phyloP scores from a whole-genome alignment of 2,888 invertebrate species.

The Nycteola revayana region DNA sequence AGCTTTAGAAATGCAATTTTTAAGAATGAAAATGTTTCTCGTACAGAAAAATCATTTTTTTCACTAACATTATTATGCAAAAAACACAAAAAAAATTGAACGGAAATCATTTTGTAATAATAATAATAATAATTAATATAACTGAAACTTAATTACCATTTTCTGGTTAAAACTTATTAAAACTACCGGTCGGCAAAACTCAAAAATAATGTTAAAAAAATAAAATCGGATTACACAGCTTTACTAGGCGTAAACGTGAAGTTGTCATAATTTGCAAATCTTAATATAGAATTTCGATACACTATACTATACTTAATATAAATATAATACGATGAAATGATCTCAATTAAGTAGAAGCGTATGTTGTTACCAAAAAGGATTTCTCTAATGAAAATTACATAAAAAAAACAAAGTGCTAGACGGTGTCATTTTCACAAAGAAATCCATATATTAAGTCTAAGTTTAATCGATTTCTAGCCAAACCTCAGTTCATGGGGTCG shows the following conservation, averaged over 20 bases:
- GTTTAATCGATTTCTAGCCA: slow-evolving; percentile 48
- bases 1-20: slow-evolving; percentile 80
- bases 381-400: slow-evolving; percentile 51
- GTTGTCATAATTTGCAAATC: slow-evolving; percentile 77
- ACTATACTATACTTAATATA: slow-evolving; percentile 76
- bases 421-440: slow-evolving; percentile 44
- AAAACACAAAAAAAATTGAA: slow-evolving; percentile 47
- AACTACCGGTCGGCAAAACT: slow-evolving; percentile 51
- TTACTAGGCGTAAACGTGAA: slow-evolving; percentile 51
- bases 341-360: slow-evolving; percentile 78
- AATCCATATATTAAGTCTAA: slow-evolving; percentile 48
- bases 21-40: slow-evolving; percentile 65
- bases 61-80: slow-evolving; percentile 75
- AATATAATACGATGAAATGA: slow-evolving; percentile 78
- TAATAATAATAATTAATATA: slow-evolving; percentile 54
- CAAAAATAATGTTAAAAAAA: slow-evolving; percentile 42
- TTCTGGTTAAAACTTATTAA: slow-evolving; percentile 50
- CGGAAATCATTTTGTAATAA: slow-evolving; percentile 39
- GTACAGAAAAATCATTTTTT: slow-evolving; percentile 59
- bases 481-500: slow-evolving; percentile 57
- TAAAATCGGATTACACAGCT: slow-evolving; percentile 39
- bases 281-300: slow-evolving; percentile 66
- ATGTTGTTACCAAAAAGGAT: slow-evolving; percentile 62
- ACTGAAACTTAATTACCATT: slow-evolving; percentile 62
- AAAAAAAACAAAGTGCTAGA: slow-evolving; percentile 14